Evolutionary conservation across 64 coral and sea anemone genomes (phyloP).

Genomic region (Hydrozoanthus tunicans): DNA sequence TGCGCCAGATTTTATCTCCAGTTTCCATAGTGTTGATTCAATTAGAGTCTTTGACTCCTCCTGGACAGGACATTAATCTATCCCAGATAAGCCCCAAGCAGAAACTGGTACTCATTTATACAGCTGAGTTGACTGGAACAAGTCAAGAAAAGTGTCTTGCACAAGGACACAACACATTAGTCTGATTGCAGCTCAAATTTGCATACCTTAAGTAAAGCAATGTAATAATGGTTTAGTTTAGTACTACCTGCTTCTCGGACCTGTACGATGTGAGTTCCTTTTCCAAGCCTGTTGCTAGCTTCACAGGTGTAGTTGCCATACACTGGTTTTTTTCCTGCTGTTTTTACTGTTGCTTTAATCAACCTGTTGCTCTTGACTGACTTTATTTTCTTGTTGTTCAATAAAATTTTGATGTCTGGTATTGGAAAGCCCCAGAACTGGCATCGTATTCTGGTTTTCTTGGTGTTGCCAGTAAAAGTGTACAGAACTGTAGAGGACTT

Average conservation of each 20-base stretch:
- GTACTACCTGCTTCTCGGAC: constrained; percentile 70
- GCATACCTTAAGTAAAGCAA: too few species aligned
- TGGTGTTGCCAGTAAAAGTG: constrained; percentile 64
- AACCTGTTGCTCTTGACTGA: neutral
- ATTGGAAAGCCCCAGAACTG: constrained; percentile 79
- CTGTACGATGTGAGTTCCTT: constrained; percentile 9
- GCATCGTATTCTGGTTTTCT: constrained; percentile 54
- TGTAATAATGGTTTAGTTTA: too few species aligned
- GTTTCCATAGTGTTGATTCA: too few species aligned
- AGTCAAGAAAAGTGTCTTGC: too few species aligned
- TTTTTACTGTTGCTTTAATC: constrained; percentile 39
- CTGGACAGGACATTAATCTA: too few species aligned
- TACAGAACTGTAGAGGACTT: constrained; percentile 59
- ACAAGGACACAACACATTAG: too few species aligned
- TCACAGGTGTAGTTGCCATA: constrained; percentile 67
- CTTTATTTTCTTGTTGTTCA: neutral
- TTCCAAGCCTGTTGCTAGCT: constrained; percentile 57
- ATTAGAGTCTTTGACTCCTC: too few species aligned
- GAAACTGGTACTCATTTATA: too few species aligned
- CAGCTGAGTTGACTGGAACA: too few species aligned
- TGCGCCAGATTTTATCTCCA: too few species aligned
- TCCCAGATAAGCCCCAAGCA: too few species aligned
- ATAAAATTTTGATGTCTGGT: constrained; percentile 31
- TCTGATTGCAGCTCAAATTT: too few species aligned
- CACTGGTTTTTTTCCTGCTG: neutral